Percentiles rank a stretch among this genome's conserved stretches.
Evolutionary conservation across 2,888 invertebrate genomes (phyloP).

Genomic region (Anaspis maculata): DNA sequence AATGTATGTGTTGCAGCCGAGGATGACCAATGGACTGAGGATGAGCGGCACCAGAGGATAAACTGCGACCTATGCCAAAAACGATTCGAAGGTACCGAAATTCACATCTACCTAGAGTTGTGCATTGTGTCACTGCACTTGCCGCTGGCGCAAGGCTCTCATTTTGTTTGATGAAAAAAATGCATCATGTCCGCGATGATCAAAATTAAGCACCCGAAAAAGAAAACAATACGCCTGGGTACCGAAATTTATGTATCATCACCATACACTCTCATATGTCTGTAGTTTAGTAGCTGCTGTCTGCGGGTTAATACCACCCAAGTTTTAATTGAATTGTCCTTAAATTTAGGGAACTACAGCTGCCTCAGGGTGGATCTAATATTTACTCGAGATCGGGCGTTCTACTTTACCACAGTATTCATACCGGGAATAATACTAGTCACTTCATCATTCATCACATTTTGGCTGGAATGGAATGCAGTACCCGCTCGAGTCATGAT

Average conservation of each 20-base stretch:
- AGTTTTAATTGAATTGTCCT: constrained; percentile 6
- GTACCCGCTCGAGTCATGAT: constrained; percentile 95
- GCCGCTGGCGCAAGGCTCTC: too few species aligned
- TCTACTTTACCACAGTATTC: constrained; percentile 95
- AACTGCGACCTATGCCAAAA: constrained; percentile 67
- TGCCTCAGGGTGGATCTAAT: constrained; percentile 89
- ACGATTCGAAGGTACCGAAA: constrained; percentile 63
- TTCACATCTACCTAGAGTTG: constrained; percentile 18
- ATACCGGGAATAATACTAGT: constrained; percentile 94
- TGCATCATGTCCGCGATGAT: too few species aligned
- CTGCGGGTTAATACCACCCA: too few species aligned
- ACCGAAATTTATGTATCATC: too few species aligned
- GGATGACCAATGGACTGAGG: constrained; percentile 41
- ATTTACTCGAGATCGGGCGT: constrained; percentile 91
- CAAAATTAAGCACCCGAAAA: too few species aligned
- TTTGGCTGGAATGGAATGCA: constrained; percentile 97
- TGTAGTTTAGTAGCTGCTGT: too few species aligned
- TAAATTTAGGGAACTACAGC: constrained; percentile 79
- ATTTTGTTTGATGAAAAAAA: too few species aligned
- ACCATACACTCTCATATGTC: too few species aligned
- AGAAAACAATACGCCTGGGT: too few species aligned
- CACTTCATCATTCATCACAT: constrained; percentile 93
- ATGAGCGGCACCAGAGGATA: constrained; percentile 47
- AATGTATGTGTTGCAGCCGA: constrained; percentile 20
- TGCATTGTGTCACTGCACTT: constrained; percentile 6